Base-by-base conservation (phyloP, 2,113 vertebrate genomes). In the Nesogale talazaci region DNA sequence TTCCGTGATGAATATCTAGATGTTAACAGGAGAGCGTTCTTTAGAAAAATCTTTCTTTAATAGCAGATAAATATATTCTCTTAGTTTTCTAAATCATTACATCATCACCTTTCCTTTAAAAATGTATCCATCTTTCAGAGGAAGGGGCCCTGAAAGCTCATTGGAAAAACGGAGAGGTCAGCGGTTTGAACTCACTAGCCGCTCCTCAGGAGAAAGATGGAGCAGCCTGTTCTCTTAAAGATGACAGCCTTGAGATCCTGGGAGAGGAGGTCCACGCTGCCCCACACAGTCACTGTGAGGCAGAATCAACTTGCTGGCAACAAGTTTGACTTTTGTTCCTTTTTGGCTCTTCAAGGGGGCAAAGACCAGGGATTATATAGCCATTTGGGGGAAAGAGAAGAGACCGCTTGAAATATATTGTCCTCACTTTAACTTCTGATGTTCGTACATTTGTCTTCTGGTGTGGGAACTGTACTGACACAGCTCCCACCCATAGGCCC, bases 11-110 rank as follows among this genome's bases (percentile, higher is more conserved):
- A 38, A 38, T 69, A 83, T 79, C 52, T 76, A 77, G 72, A 52
- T 75, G 14, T 56, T 61, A 56, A 63, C 74, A 59, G 83, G 25
- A 16, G 69, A 1, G 23, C 90, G 89, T 46, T 74, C 20, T 61
- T 74, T 76, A 42, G 9, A 72, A 72, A 57, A 83, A 65, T 15
- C 10, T 78, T 5, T 77, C 10, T 81, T 70, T 79, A 57, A 36
- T 63, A 52, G 46, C 46, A 52, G 46, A 12, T 52, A 12, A 52
- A 52, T 17, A 27, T 59, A 90, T 76, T 65, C 22, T 76, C 31
- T 92, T 88, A 83, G 12, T 94, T 92, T 77, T 67, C 42, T 59
- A 69, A 86, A 76, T 76, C 57, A 77, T 84, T 80, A 19, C 38
- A 74, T 65, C 46, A 61, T 7, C 69, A 75, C 6, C 6, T 56